A percentile compares a stretch with the other conserved stretches of the same genome.
Conservation (phyloP, 2,888 invertebrate genomes). For the Itoplectis maculator region DNA sequence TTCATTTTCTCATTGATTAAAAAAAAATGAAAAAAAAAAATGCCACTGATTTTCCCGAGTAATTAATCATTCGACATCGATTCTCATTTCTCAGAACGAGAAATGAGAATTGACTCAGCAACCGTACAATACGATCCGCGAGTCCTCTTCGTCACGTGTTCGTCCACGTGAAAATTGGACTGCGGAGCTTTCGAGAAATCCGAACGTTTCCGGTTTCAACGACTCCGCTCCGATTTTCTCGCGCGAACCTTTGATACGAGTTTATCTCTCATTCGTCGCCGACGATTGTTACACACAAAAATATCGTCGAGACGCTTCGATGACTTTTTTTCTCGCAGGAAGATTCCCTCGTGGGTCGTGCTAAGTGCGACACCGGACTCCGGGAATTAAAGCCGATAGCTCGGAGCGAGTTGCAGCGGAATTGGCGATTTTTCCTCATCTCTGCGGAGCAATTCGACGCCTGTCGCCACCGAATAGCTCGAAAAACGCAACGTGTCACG, state of each 20-base stretch:
- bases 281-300: constrained; percentile 1
- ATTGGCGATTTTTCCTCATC: not conserved
- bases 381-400: constrained; percentile 20
- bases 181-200: not conserved
- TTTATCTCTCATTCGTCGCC: constrained; percentile 9
- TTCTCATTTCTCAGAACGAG: constrained; percentile 9
- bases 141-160: not conserved
- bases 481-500: not conserved
- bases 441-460: too few species aligned
- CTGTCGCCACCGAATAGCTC: not conserved
- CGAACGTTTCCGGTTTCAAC: constrained; percentile 7
- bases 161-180: not conserved
- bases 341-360: not conserved
- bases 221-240: constrained; percentile 1
- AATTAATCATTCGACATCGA: constrained; percentile 3
- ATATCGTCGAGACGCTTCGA: constrained; percentile 4
- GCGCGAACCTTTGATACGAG: not conserved
- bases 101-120: too few species aligned
- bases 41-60: not conserved
- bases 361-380: not conserved
- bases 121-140: not conserved
- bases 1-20: not conserved
- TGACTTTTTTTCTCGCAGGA: not conserved
- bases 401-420: not conserved
- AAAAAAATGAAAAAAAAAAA: constrained; percentile 9